These are phyloP conservation scores for Elephantulus edwardii DNA, from an alignment of 2,113 vertebrate genomes.

Conservation along the genomic window DNA sequence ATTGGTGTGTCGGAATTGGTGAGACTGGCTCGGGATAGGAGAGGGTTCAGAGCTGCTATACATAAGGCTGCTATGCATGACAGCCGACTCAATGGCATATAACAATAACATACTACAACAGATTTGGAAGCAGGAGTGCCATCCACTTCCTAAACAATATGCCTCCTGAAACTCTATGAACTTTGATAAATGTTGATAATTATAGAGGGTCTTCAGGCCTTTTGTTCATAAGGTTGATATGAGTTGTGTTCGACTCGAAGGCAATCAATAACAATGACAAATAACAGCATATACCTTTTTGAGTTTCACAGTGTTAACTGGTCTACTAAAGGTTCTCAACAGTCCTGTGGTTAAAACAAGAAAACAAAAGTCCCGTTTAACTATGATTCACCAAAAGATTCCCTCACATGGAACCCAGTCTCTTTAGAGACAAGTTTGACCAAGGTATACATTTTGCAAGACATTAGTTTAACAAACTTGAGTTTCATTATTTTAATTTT, in stretches of 20 bases:
- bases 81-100: no score
- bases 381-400: background rate
- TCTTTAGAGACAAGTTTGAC: background rate
- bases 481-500: background rate
- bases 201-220: no score
- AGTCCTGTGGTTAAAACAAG: background rate
- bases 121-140: no score
- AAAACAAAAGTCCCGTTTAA: background rate
- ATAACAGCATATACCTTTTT: background rate
- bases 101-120: no score
- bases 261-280: no score
- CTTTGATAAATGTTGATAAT: no score
- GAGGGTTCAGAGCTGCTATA: no score
- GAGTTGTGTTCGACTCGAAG: background rate
- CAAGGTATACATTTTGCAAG: background rate
- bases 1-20: no score
- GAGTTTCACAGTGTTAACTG: background rate
- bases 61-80: no score
- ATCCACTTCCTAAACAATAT: no score
- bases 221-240: background rate
- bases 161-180: no score
- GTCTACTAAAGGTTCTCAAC: background rate
- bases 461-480: background rate
- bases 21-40: no score
- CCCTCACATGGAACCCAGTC: background rate